A percentile compares a stretch with the other conserved stretches of the same genome.
These are phyloP conservation scores for Schizopygopsis malacanthus DNA, from an alignment of 2,797 vertebrate species.

Conservation along the genomic window DNA sequence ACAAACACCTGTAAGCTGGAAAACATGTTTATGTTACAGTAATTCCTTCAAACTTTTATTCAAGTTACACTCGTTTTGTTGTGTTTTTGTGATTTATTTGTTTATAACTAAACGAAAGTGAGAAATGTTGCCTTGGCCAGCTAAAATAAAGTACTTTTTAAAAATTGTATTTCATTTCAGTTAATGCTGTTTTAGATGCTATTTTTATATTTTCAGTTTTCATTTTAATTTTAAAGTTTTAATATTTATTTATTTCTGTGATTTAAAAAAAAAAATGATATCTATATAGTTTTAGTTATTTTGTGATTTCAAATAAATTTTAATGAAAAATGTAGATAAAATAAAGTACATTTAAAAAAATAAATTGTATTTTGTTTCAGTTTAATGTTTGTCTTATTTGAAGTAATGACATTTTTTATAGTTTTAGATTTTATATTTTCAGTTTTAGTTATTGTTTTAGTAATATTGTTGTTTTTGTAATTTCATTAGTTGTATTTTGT, in stretches of 20 bases:
- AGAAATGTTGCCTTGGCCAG: not conserved
- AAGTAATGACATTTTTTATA: no score
- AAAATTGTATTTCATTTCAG: not conserved
- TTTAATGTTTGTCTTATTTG: no score
- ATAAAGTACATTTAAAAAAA: no score
- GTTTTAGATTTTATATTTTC: no score
- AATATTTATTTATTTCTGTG: not conserved
- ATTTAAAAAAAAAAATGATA: not conserved
- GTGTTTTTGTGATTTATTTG: not conserved
- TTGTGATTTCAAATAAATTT: not conserved
- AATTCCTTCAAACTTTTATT: not conserved
- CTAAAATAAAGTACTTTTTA: not conserved
- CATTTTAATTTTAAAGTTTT: no score
- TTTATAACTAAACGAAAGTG: not conserved
- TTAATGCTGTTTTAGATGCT: not conserved
- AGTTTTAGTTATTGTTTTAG: no score
- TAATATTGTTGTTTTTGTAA: not conserved
- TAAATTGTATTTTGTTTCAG: no score
- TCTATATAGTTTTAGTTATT: not conserved
- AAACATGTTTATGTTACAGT: not conserved
- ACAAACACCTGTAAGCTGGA: not conserved
- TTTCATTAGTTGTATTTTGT: not conserved
- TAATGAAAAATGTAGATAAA: not conserved
- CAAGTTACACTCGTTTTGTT: not conserved
- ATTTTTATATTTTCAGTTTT: not conserved